These are phyloP conservation scores for Mallotus villosus DNA, from an alignment of 2,797 vertebrate species.

Conservation along the genomic window DNA sequence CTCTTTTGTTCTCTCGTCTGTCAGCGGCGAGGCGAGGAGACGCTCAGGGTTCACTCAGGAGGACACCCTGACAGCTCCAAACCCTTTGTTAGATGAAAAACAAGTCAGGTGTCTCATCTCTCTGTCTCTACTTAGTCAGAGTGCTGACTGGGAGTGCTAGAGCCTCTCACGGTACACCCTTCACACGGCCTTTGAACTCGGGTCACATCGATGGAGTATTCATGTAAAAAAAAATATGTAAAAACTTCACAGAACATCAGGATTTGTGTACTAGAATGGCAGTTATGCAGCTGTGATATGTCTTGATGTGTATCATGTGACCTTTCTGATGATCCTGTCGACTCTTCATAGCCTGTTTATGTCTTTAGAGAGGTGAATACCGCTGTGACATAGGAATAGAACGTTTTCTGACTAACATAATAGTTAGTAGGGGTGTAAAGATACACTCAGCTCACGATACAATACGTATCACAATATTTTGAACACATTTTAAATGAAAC, in stretches of 20 bases:
- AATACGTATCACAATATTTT: too few species aligned
- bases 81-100: neutral
- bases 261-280: too few species aligned
- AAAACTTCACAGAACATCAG: too few species aligned
- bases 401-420: neutral
- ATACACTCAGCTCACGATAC: too few species aligned
- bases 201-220: neutral
- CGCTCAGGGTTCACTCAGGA: neutral
- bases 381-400: too few species aligned
- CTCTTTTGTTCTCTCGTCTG: slow-evolving; percentile 12
- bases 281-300: too few species aligned
- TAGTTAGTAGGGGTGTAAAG: too few species aligned
- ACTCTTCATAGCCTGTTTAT: too few species aligned
- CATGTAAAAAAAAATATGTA: neutral
- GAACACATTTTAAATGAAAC: too few species aligned
- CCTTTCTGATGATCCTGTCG: too few species aligned
- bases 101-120: neutral
- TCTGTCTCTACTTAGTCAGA: neutral
- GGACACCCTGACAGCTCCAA: neutral
- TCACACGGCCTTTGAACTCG: neutral
- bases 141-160: neutral
- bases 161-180: neutral
- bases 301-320: too few species aligned
- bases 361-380: too few species aligned
- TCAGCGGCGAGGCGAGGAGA: neutral